Base-by-base conservation (phyloP, 1,140 invertebrate species). In the Pygmarrhopalites habei region DNA sequence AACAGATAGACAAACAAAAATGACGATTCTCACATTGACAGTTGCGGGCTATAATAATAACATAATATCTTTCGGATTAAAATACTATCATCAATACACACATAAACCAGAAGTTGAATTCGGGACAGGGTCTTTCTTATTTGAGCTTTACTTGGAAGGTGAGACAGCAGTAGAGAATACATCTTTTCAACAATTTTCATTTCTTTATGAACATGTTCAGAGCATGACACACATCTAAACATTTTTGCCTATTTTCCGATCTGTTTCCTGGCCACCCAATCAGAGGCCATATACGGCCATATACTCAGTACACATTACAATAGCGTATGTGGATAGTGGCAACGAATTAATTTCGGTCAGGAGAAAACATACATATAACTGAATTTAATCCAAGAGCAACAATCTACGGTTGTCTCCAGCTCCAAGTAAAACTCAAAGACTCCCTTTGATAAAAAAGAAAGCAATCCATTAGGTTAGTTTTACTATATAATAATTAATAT, bases 61-160 rank as follows among this genome's bases (percentile, higher is more conserved):
- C 28, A 21, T 56, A 14, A 56, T 32, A 56, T 56, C 28, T 35
- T 19, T 56, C 21, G 53, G 28, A 56, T 19, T 26, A 5, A 25
- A 52, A 52, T 26, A 52, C 49, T 10, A 3, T 25, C 19, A 7
- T 28, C 5, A 47, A 47, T n/a, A n/a, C n/a, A n/a, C n/a, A 41
- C 23, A 7, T 49, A 59, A 46, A 46, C 28, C 29, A 26, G 39
- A 65, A 39, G 58, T 65, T 65, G 58, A 60, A 65, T 65, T 64
- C 49, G 52, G 64, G 58, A 60, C 64, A 65, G 64, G 58, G 64
- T 21, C 46, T 60, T 60, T 60, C 17, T n/a, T 26, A 59, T 59
- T 60, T 60, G 58, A 29, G 29, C 47, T 60, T 60, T 60, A 60
- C 26, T 58, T 44, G 39, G 43, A 46, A 21, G n/a, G n/a, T n/a